Evolutionary conservation across 2,888 invertebrate genomes (phyloP).

Genomic region (Ametastegia equiseti): DNA sequence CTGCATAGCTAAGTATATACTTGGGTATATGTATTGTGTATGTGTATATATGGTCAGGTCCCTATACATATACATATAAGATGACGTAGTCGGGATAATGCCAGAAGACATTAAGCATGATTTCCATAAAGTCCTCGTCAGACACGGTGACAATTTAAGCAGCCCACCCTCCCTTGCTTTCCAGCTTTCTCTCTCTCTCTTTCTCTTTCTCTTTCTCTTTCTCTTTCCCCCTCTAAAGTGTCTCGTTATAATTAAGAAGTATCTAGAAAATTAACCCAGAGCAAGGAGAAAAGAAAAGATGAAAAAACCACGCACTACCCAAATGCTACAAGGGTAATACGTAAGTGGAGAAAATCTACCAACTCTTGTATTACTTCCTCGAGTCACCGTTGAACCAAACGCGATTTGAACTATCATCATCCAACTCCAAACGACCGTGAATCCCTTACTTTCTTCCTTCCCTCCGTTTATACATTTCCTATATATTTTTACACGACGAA

Average conservation of each 20-base stretch:
- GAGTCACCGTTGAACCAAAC: slow-evolving; percentile 5
- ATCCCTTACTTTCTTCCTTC: not conserved
- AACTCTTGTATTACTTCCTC: not conserved
- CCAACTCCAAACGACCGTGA: slow-evolving; percentile 15
- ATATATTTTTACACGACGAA: not conserved
- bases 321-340: not conserved
- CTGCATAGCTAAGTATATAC: slow-evolving; percentile 42
- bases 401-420: slow-evolving; percentile 16
- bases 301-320: not conserved
- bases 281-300: slow-evolving; percentile 58
- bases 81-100: slow-evolving; percentile 65
- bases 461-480: not conserved
- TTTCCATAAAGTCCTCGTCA: slow-evolving; percentile 70
- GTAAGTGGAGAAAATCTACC: not conserved
- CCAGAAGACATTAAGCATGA: slow-evolving; percentile 73
- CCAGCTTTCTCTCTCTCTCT: slow-evolving; percentile 38
- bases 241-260: slow-evolving; percentile 74
- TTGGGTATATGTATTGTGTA: not conserved
- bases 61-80: not conserved
- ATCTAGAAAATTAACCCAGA: slow-evolving; percentile 72
- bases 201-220: too few species aligned
- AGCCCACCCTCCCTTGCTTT: slow-evolving; percentile 47
- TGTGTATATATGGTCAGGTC: slow-evolving; percentile 19
- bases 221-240: slow-evolving; percentile 66
- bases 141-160: slow-evolving; percentile 47